Base-by-base conservation (phyloP, 2,113 vertebrate species). In the Neopipo cinnamomea region DNA sequence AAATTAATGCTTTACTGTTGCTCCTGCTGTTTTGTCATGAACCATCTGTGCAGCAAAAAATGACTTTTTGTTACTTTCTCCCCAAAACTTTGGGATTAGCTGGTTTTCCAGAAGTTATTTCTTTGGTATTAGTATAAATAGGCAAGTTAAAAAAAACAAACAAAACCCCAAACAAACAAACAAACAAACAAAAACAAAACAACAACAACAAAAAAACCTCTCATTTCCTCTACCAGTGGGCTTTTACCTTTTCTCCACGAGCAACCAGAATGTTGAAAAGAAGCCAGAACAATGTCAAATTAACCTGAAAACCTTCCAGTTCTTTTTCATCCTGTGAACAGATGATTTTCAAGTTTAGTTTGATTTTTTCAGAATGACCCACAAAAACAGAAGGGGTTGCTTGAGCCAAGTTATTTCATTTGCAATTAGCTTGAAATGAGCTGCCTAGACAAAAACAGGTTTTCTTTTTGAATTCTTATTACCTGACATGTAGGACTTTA, bases 71-170 rank as follows among this genome's bases (percentile, higher is more conserved):
- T 66, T 62, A 53, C 30, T 93, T 96, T 83, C 35, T 95, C 70
- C 31, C 91, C n/a, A 53, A 86, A 71, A 84, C 46, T 83, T 94
- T 66, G 72, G 58, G 79, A 91, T 94, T 89, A 72, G 44, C 62
- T 88, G 82, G 19, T 85, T 31, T 50, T 96, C 78, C 72, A 50
- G 89, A 96, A 96, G 25, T 74, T 19, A 47, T 75, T 93, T 74
- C n/a, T 59, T 95, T 85, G 55, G 33, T 88, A 71, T 71, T 87
- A 78, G 41, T 42, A 31, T 27, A 88, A 91, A 85, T 18, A 84
- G n/a, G 61, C 37, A 63, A 79, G 23, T 41, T 2, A 8, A 46
- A 61, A 10, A 74, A 47, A 2, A n/a, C n/a, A n/a, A n/a, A n/a
- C n/a, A n/a, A n/a, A n/a, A n/a, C n/a, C n/a, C n/a, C n/a, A n/a